Conservation (phyloP, 2,888 invertebrate species). For the Machimus atricapillus region DNA sequence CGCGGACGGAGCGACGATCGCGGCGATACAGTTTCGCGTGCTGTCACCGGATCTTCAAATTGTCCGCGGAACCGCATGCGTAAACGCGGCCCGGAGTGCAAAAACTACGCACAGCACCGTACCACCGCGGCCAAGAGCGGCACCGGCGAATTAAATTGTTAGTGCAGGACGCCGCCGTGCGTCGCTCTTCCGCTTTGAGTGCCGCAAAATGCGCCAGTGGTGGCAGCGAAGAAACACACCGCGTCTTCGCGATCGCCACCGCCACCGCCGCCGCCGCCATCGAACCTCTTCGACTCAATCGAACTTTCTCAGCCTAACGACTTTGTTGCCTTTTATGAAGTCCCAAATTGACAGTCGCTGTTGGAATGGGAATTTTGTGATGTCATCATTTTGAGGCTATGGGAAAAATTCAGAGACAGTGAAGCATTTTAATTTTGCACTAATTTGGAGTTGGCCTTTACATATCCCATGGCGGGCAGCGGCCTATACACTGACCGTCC, state of each 20-base stretch:
- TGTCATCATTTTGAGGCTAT: constrained; percentile 47
- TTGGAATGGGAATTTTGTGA: constrained; percentile 42
- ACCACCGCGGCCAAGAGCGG: background rate
- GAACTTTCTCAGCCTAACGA: constrained; percentile 29
- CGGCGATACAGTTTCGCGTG: background rate
- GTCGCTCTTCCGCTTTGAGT: constrained; percentile 28
- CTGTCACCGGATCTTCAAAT: constrained; percentile 12
- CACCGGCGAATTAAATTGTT: constrained; percentile 22
- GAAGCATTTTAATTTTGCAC: constrained; percentile 47
- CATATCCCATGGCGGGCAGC: background rate
- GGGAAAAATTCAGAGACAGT: constrained; percentile 45
- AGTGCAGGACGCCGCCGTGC: background rate
- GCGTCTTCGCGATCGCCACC: background rate
- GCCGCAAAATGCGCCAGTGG: constrained; percentile 17
- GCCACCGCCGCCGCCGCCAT: background rate
- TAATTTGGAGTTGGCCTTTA: constrained; percentile 45
- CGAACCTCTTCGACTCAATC: background rate
- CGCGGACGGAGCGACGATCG: background rate
- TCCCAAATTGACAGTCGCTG: constrained; percentile 33
- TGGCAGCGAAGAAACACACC: background rate
- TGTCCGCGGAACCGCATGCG: constrained; percentile 26
- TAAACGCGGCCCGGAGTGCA: background rate
- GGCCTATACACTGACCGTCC: background rate
- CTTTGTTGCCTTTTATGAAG: constrained; percentile 28
- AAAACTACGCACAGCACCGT: constrained; percentile 24